Conservation (phyloP, 2,888 invertebrate genomes). For the Plebejus anna region DNA sequence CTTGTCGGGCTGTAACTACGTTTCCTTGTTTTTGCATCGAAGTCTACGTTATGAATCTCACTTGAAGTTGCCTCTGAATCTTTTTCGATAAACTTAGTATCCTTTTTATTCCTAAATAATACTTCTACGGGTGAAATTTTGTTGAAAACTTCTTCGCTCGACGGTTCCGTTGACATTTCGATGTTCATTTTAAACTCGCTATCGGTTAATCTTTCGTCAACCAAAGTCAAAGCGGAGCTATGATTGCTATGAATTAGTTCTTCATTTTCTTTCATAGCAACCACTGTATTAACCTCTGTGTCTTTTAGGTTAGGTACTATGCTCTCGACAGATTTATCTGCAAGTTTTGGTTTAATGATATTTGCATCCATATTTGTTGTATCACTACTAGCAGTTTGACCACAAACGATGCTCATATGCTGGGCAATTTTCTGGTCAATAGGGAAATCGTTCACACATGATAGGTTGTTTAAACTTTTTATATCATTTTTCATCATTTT, state of each 20-base stretch:
- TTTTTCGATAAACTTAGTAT: conserved; percentile 34
- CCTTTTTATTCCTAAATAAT: conserved; percentile 44
- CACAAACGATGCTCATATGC: conserved; percentile 33
- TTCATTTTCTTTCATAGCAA: conserved; percentile 60
- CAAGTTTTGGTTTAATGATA: conserved; percentile 42
- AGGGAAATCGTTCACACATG: background rate
- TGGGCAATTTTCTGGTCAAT: background rate
- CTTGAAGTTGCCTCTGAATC: conserved; percentile 44
- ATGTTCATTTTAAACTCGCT: conserved; percentile 39
- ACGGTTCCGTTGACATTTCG: conserved; percentile 29
- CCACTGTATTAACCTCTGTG: conserved; percentile 56
- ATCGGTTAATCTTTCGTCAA: conserved; percentile 50
- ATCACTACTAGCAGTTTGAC: conserved; percentile 36
- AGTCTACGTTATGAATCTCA: conserved; percentile 34
- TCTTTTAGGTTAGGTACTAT: conserved; percentile 43
- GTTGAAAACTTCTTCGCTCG: conserved; percentile 25
- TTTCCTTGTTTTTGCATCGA: conserved; percentile 47
- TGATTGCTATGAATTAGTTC: conserved; percentile 51
- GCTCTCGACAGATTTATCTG: conserved; percentile 46
- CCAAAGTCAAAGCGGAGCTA: conserved; percentile 59
- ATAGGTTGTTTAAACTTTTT: background rate
- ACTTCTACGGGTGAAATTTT: conserved; percentile 44
- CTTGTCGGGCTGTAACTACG: conserved; percentile 49
- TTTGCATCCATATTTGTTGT: conserved; percentile 39
- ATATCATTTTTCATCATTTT: background rate